These are phyloP conservation scores for Crocuta crocuta DNA, from an alignment of 2,113 vertebrate species.

Conservation along the genomic window DNA sequence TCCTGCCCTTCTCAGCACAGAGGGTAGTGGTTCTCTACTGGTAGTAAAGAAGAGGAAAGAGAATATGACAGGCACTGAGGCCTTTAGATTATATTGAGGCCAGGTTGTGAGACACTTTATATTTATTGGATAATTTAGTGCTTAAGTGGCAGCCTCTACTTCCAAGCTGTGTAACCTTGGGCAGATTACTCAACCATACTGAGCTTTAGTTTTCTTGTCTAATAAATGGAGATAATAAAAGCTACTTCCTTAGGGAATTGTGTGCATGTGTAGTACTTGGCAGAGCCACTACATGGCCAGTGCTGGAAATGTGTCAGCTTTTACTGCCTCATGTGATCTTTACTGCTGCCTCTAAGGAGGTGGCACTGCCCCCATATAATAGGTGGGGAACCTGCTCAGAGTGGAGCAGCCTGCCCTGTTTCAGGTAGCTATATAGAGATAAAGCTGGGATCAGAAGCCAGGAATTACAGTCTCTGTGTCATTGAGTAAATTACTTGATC, in stretches of 20 bases:
- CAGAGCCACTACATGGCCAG: background rate
- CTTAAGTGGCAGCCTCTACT: background rate
- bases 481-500: constrained; percentile 41
- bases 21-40: background rate
- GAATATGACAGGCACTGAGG: background rate
- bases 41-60: background rate
- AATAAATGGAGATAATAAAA: constrained; percentile 30
- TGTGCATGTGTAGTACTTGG: background rate
- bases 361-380: background rate
- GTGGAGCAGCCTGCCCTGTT: constrained; percentile 15
- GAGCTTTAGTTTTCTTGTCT: constrained; percentile 1
- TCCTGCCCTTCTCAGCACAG: background rate
- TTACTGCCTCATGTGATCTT: background rate
- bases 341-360: background rate
- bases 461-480: background rate
- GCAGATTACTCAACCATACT: background rate
- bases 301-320: background rate
- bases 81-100: background rate
- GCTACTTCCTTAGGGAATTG: constrained; percentile 26
- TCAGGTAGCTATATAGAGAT: constrained; percentile 10
- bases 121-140: background rate
- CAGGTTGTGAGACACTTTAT: background rate
- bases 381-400: background rate
- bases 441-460: background rate
- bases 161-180: background rate